These are phyloP conservation scores for Bujurquina vittata DNA, from an alignment of 2,113 vertebrate species.

Conservation along the genomic window DNA sequence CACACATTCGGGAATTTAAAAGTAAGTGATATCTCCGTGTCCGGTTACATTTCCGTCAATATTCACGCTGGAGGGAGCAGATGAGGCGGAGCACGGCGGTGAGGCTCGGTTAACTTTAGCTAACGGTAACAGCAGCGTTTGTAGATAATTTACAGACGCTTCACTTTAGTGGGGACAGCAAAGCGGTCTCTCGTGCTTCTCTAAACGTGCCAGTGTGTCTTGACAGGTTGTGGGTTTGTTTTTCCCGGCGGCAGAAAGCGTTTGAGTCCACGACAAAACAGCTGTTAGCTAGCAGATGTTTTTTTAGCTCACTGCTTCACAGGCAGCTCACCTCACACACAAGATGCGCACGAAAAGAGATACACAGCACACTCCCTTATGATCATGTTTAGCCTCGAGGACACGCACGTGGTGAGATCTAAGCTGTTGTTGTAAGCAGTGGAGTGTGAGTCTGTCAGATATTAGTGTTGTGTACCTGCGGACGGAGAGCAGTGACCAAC, in stretches of 20 bases:
- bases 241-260: not conserved
- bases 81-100: constrained; percentile 24
- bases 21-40: constrained; percentile 58
- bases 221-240: not conserved
- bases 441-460: not conserved
- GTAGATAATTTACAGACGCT: not conserved
- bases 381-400: not conserved
- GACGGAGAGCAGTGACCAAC: not conserved
- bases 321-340: not conserved
- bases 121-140: constrained; percentile 27
- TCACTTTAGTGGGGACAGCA: not conserved
- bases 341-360: constrained; percentile 11
- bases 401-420: not conserved
- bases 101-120: constrained; percentile 38
- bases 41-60: not conserved
- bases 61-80: not conserved
- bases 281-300: constrained; percentile 60
- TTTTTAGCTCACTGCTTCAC: not conserved
- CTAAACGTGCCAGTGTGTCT: not conserved
- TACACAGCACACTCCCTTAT: not conserved
- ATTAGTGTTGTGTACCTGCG: not conserved
- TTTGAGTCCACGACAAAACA: constrained; percentile 23
- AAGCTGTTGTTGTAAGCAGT: not conserved
- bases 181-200: not conserved
- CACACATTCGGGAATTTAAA: constrained; percentile 30